phyloP scores from a whole-genome alignment of 2,113 vertebrate genomes.

The Atherinomorus stipes region DNA sequence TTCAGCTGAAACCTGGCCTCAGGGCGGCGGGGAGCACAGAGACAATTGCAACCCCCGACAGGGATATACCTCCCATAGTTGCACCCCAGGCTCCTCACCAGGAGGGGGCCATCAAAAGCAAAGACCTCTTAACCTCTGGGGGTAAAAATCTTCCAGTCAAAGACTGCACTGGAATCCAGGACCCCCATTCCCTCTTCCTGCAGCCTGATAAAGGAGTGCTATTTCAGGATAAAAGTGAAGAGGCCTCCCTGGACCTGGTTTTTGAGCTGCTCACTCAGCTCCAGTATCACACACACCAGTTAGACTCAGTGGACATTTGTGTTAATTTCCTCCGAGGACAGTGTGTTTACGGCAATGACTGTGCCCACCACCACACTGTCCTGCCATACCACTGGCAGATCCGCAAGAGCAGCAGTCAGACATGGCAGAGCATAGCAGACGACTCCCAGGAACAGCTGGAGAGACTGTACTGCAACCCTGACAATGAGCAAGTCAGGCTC shows the following conservation, averaged over 20 bases:
- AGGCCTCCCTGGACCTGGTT: conserved; percentile 95
- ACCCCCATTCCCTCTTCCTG: conserved; percentile 63
- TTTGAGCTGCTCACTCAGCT: conserved; percentile 98
- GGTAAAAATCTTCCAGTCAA: conserved; percentile 77
- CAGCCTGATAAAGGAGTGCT: conserved; percentile 84
- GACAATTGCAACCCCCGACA: conserved; percentile 58
- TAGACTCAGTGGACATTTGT: conserved; percentile 91
- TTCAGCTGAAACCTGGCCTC: conserved; percentile 76
- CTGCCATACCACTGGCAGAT: conserved; percentile 98
- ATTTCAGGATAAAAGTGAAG: conserved; percentile 97
- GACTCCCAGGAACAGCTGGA: conserved; percentile 99
- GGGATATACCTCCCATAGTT: conserved; percentile 67
- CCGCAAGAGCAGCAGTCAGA: conserved; percentile 86
- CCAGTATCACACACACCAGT: conserved; percentile 97
- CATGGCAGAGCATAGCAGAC: conserved; percentile 94
- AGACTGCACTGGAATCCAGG: conserved; percentile 75
- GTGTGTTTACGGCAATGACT: conserved; percentile 93
- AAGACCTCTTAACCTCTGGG: conserved; percentile 86
- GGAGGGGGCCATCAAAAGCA: conserved; percentile 85
- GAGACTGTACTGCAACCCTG: conserved; percentile 98
- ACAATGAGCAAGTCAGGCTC: conserved; percentile 94
- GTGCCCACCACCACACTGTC: conserved; percentile 94
- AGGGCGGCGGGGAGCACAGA: conserved; percentile 74
- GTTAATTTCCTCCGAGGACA: conserved; percentile 95
- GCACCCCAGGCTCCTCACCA: conserved; percentile 78